Percentiles rank a stretch among this genome's conserved stretches.
Evolutionary conservation across 2,797 vertebrate genomes (phyloP).

Genomic region (Brachyrhaphis roseni): DNA sequence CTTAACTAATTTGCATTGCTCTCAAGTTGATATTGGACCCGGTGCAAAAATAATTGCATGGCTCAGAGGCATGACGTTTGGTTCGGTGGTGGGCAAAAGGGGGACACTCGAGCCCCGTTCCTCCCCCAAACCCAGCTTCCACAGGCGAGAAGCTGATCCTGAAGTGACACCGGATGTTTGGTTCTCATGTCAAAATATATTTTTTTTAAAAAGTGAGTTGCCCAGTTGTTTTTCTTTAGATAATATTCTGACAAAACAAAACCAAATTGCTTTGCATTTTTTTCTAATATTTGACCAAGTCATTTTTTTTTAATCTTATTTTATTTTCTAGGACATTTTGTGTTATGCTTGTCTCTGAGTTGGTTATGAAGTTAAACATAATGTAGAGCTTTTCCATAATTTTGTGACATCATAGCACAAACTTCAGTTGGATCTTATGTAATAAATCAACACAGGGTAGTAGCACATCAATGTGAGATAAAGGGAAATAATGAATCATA

Average conservation of each 20-base stretch:
- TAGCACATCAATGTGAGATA: background rate
- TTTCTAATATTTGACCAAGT: background rate
- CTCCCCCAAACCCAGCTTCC: conserved; percentile 19
- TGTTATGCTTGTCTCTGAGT: background rate
- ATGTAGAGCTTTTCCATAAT: background rate
- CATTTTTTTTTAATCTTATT: background rate
- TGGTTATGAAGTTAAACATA: background rate
- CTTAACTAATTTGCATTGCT: conserved; percentile 90
- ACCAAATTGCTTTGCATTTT: background rate
- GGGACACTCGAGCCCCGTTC: conserved; percentile 24
- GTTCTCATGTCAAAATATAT: background rate
- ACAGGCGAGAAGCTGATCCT: background rate
- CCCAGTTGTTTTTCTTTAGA: background rate
- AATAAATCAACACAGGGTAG: background rate
- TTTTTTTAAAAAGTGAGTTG: background rate
- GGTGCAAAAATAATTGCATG: conserved; percentile 85
- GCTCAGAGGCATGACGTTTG: conserved; percentile 79
- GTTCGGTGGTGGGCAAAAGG: conserved; percentile 60
- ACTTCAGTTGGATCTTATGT: background rate
- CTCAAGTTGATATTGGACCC: conserved; percentile 85
- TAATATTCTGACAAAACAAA: background rate
- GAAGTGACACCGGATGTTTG: conserved; percentile 15
- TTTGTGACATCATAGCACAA: background rate
- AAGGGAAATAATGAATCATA: background rate
- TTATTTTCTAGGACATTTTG: background rate